phyloP scores from a whole-genome alignment of 2,888 invertebrate genomes.

The Rhagium mordax region DNA sequence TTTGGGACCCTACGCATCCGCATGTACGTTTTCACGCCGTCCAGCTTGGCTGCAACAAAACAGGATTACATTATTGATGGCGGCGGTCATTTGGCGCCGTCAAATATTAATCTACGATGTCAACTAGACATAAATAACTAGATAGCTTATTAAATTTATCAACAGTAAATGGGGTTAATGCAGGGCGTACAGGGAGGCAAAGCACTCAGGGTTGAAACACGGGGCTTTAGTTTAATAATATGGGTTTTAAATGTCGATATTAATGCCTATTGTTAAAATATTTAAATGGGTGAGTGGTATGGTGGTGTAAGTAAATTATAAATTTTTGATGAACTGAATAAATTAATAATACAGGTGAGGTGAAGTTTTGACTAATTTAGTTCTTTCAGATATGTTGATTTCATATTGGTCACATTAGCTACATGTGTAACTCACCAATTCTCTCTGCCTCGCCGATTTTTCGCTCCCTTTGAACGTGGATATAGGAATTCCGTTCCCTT shows the following conservation, averaged over 20 bases:
- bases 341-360: too few species aligned
- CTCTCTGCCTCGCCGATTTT: too few species aligned
- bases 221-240: neutral
- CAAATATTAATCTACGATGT: constrained; percentile 10
- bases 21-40: constrained; percentile 99
- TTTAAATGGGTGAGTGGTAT: neutral
- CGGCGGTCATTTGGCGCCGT: neutral
- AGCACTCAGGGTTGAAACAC: neutral
- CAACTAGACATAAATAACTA: constrained; percentile 9
- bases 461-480: too few species aligned
- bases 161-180: constrained; percentile 1
- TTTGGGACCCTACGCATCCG: constrained; percentile 95
- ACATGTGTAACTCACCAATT: too few species aligned
- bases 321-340: too few species aligned
- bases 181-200: neutral
- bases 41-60: constrained; percentile 90
- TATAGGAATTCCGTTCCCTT: too few species aligned
- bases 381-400: too few species aligned
- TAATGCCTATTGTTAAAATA: neutral
- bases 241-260: neutral
- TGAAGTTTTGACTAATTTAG: too few species aligned
- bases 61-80: constrained; percentile 1
- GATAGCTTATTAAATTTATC: neutral
- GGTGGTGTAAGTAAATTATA: neutral
- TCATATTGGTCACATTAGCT: too few species aligned